These are phyloP conservation scores for Embidobia sp. DNA, from an alignment of 2,888 invertebrate species.

Conservation along the genomic window DNA sequence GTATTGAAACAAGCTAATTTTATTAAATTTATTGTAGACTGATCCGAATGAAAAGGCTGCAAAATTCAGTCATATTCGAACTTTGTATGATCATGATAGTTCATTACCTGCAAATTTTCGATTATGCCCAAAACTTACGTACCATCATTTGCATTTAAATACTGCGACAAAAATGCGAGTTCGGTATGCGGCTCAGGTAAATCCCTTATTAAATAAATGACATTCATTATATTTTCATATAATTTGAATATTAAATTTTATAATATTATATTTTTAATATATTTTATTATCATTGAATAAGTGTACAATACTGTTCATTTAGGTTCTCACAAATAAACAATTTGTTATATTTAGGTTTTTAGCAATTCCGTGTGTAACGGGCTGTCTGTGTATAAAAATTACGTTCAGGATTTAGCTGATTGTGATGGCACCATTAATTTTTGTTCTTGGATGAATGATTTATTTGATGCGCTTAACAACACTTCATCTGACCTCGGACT, in stretches of 20 bases:
- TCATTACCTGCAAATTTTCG: slow-evolving; percentile 4
- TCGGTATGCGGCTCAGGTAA: slow-evolving; percentile 24
- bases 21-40: too few species aligned
- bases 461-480: slow-evolving; percentile 23
- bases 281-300: not conserved
- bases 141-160: slow-evolving; percentile 17
- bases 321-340: too few species aligned
- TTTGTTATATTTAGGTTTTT: slow-evolving; percentile 19
- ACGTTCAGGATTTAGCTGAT: slow-evolving; percentile 7
- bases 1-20: too few species aligned
- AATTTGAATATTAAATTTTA: not conserved
- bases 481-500: not conserved
- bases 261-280: too few species aligned
- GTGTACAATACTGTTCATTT: too few species aligned
- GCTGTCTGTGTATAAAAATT: not conserved
- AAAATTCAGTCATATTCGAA: too few species aligned
- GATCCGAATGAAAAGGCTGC: too few species aligned
- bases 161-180: slow-evolving; percentile 32
- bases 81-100: too few species aligned
- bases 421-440: slow-evolving; percentile 19
- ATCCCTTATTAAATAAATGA: too few species aligned
- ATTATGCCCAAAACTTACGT: slow-evolving; percentile 15
- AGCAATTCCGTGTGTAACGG: slow-evolving; percentile 16
- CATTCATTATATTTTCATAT: not conserved
- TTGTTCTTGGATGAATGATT: slow-evolving; percentile 15